These are phyloP conservation scores for Xestia sexstrigata DNA, from an alignment of 2,888 invertebrate genomes.

Conservation along the genomic window DNA sequence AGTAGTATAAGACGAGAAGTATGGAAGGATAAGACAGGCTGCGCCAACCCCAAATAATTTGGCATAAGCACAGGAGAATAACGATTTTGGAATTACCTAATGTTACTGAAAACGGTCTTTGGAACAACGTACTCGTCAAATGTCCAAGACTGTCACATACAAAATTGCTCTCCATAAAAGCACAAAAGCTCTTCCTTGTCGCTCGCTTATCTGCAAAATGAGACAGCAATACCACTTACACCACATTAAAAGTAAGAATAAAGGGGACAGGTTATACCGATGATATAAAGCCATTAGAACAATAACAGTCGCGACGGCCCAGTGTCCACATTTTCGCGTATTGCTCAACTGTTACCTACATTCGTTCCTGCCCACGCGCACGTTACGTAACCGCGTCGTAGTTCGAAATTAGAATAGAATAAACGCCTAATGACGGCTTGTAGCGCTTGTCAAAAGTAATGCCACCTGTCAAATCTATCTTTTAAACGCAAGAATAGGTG, in stretches of 20 bases:
- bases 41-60: background rate
- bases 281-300: conserved; percentile 45
- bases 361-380: conserved; percentile 67
- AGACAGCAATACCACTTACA: background rate
- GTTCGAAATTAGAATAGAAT: conserved; percentile 82
- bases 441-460: conserved; percentile 72
- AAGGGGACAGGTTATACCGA: conserved; percentile 30
- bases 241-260: conserved; percentile 6
- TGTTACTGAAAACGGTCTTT: background rate
- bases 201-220: conserved; percentile 8
- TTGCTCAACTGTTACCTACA: conserved; percentile 76
- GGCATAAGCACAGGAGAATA: background rate
- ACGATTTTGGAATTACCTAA: background rate
- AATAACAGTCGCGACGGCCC: conserved; percentile 52
- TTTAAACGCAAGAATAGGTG: conserved; percentile 55
- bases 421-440: conserved; percentile 72
- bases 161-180: conserved; percentile 13
- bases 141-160: background rate
- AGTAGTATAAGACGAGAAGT: too few relatives aligned
- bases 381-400: conserved; percentile 74
- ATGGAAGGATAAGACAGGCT: background rate
- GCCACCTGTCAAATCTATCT: conserved; percentile 66
- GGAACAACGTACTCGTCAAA: conserved; percentile 1
- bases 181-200: conserved; percentile 19
- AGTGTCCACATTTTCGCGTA: conserved; percentile 73